These are phyloP conservation scores for Ophioderma brevispina DNA, from an alignment of 35 echinoderm and acorn worm genomes.

Conservation along the genomic window DNA sequence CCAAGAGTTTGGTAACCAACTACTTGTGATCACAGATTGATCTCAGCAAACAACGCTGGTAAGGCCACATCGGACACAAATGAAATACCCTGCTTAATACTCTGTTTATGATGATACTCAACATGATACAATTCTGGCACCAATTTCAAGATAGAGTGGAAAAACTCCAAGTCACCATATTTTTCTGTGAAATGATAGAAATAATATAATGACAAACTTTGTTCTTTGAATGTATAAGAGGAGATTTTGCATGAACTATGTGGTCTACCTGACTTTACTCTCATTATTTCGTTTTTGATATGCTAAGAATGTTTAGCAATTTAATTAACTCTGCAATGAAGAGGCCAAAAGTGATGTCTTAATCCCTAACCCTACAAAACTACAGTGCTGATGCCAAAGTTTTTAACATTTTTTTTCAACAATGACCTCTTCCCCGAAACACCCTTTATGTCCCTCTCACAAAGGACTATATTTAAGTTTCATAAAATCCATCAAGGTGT, in stretches of 20 bases:
- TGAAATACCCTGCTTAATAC: background rate
- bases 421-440: too few species aligned
- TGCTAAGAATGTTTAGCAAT: background rate
- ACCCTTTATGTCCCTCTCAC: too few species aligned
- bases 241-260: background rate
- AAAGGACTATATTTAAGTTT: too few species aligned
- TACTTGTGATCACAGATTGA: slow-evolving; percentile 3
- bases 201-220: background rate
- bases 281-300: background rate
- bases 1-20: too few species aligned
- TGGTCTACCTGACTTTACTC: background rate
- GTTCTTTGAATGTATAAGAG: background rate
- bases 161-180: background rate
- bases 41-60: background rate
- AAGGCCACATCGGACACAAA: background rate
- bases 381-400: too few species aligned
- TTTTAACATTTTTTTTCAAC: too few species aligned
- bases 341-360: too few species aligned
- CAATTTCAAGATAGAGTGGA: background rate
- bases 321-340: background rate
- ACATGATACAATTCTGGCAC: background rate
- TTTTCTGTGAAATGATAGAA: background rate
- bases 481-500: too few species aligned
- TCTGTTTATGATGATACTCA: background rate
- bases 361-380: too few species aligned